Evolutionary conservation across 2,113 vertebrate species (phyloP).

Genomic region (Columba livia): DNA sequence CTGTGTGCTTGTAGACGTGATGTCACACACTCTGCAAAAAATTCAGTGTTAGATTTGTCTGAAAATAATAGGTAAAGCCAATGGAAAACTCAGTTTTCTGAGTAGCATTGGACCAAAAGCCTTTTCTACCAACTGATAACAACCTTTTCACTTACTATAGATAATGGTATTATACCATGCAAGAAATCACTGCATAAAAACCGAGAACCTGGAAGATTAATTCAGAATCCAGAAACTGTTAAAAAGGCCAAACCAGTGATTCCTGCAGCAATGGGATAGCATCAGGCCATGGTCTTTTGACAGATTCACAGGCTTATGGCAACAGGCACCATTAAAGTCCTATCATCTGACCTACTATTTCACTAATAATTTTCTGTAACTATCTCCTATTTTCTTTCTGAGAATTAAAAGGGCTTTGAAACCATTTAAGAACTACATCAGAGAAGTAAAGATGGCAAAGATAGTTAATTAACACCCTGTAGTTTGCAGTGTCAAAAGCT

Average conservation of each 20-base stretch:
- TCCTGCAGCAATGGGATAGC: not conserved
- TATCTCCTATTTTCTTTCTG: not conserved
- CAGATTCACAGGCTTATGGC: not conserved
- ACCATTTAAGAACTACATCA: constrained; percentile 37
- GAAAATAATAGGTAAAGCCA: not conserved
- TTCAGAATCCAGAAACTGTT: not conserved
- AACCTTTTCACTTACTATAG: not conserved
- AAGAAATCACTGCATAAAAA: not conserved
- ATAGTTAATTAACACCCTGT: constrained; percentile 36
- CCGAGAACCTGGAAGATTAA: not conserved
- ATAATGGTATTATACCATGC: not conserved
- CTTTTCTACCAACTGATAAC: not conserved
- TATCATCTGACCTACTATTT: not conserved
- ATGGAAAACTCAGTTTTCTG: not conserved
- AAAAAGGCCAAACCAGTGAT: not conserved
- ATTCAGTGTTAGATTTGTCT: not conserved
- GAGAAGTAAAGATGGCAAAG: constrained; percentile 29
- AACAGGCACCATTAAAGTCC: not conserved
- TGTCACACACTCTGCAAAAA: not conserved
- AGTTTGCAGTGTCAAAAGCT: not conserved
- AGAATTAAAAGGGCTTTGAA: constrained; percentile 24
- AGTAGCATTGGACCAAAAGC: not conserved
- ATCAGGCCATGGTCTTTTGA: not conserved
- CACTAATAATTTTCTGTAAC: not conserved
- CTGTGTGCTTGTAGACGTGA: rapidly evolving